Conservation (phyloP, 2,888 invertebrate genomes). For the Tholera decimalis region DNA sequence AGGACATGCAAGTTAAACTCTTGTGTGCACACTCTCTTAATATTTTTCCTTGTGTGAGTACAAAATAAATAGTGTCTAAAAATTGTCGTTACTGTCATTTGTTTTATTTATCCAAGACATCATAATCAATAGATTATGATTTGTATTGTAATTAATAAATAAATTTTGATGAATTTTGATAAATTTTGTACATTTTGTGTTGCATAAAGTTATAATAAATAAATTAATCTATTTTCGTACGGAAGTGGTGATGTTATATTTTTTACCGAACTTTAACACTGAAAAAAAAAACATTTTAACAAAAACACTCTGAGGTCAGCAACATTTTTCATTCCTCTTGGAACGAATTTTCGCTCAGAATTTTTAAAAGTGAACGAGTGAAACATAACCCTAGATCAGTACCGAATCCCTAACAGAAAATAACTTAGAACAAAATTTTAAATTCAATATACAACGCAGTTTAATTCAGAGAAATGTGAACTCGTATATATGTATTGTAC, state of each 20-base stretch:
- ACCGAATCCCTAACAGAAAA: constrained; percentile 22
- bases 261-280: too few relatives aligned
- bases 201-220: too few relatives aligned
- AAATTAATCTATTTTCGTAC: too few relatives aligned
- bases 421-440: constrained; percentile 17
- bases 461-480: constrained; percentile 36
- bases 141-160: too few relatives aligned
- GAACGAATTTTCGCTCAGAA: neutral
- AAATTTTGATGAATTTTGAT: too few relatives aligned
- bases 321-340: neutral
- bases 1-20: neutral
- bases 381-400: neutral
- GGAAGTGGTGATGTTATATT: too few relatives aligned
- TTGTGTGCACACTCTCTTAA: constrained; percentile 7
- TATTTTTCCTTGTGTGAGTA: constrained; percentile 1
- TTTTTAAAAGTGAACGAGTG: neutral
- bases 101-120: constrained; percentile 20
- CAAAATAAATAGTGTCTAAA: constrained; percentile 3
- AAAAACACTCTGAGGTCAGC: neutral
- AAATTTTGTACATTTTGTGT: too few relatives aligned
- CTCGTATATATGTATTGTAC: constrained; percentile 7
- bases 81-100: neutral
- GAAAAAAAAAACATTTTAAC: neutral
- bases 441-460: constrained; percentile 27
- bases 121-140: too few relatives aligned